Conservation (phyloP, 2,797 vertebrate genomes). For the Acipenser oxyrinchus region DNA sequence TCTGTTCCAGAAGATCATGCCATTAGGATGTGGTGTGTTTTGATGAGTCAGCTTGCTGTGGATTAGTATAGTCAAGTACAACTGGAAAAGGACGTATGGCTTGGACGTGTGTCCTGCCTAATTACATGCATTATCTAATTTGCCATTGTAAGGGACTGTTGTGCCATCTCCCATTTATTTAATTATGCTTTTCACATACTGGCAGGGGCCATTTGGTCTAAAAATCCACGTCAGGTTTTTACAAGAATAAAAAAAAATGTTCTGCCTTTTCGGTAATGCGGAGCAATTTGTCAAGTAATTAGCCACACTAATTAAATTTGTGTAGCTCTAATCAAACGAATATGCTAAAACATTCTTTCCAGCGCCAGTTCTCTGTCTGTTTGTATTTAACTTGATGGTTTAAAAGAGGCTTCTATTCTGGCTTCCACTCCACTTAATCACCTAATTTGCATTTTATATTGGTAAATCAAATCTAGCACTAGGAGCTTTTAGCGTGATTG, state of each 20-base stretch:
- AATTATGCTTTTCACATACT: conserved; percentile 94
- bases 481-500: conserved; percentile 99
- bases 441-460: conserved; percentile 99
- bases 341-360: conserved; percentile 97
- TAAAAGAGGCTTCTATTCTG: conserved; percentile 86
- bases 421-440: conserved; percentile 98
- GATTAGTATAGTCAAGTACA: conserved; percentile 42
- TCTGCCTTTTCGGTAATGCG: conserved; percentile 77
- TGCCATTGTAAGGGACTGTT: conserved; percentile 82
- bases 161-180: conserved; percentile 95
- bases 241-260: conserved; percentile 56
- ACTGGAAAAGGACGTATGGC: conserved; percentile 67
- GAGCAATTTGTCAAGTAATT: conserved; percentile 97
- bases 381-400: conserved; percentile 96
- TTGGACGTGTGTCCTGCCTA: conserved; percentile 64
- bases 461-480: conserved; percentile 99
- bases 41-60: conserved; percentile 34
- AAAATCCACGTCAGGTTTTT: conserved; percentile 69
- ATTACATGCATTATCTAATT: conserved; percentile 88
- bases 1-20: conserved; percentile 21
- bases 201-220: conserved; percentile 80
- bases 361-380: conserved; percentile 90
- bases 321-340: conserved; percentile 95
- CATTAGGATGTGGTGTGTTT: conserved; percentile 29
- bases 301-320: conserved; percentile 93